Evolutionary conservation across 2,113 vertebrate species (phyloP), one percentile per base, ranked within the genome.

Genomic region (Propithecus coquereli): DNA sequence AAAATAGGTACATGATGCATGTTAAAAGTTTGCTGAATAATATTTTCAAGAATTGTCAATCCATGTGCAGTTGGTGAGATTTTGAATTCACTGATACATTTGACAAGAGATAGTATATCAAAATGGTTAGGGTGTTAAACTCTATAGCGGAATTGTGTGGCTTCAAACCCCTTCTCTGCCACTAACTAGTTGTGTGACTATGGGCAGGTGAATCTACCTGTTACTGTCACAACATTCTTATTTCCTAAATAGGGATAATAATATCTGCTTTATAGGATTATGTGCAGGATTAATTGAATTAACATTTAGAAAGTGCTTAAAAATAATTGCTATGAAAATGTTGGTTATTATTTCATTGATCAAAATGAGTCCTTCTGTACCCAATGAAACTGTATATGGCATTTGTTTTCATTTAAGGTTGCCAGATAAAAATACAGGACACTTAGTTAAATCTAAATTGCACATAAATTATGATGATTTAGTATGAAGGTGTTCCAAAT

Each of bases 381-480:
- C 3, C n/a, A 79, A 8, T 61, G 11, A 87, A 87, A 40, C 5
- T 27, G 23, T 30, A 37, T 11, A 61, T 9, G 34, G 0, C 4
- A 73, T 79, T 81, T 90, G 90, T 43, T 92, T 87, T 87, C 27
- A 59, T 95, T 88, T 92, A 63, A 52, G 23, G 8, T 88, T 89
- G 2, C 5, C 63, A 85, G 11, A 50, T 95, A 79, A 91, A 81
- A 79, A 57, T 83, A 32, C 8, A 91, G 25, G 74, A 22, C 84
- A 27, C 10, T 82, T 66, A 68, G 20, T 63, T 86, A 74, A 85
- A 81, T 92, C 65, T 89, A 14, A 87, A 95, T 94, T 73, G 77
- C 68, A 61, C 8, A 18, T 94, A 63, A 79, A 77, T 91, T 17
- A 10, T 73, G 13, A 85, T 17, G 3, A 6, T 22, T 65, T 77